Conservation (phyloP, 1,140 invertebrate species). For the Ceratosolen fusciceps region DNA sequence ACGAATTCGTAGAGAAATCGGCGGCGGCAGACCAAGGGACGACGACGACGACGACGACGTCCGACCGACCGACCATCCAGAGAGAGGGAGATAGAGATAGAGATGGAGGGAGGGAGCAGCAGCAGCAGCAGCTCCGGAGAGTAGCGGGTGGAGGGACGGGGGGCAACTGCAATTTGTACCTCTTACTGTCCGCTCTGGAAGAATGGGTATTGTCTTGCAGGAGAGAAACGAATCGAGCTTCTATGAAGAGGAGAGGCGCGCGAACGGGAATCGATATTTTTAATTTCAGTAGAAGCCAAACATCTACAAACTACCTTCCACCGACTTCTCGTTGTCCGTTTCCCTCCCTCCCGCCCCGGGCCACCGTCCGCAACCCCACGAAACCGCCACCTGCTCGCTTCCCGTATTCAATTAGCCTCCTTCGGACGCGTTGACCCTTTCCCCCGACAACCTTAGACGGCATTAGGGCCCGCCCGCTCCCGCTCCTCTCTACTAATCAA, state of each 20-base stretch:
- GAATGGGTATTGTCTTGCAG: constrained; percentile 71
- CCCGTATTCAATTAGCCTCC: neutral
- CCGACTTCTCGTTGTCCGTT: neutral
- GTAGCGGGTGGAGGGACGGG: constrained; percentile 30
- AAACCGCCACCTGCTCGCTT: too few species aligned
- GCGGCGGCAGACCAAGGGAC: constrained; percentile 3
- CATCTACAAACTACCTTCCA: constrained; percentile 54
- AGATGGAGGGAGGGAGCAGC: neutral
- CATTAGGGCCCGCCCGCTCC: neutral
- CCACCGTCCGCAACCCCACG: neutral
- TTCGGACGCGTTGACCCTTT: neutral
- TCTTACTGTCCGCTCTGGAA: constrained; percentile 71
- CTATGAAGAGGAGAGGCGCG: constrained; percentile 67
- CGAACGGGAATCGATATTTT: constrained; percentile 72
- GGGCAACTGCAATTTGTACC: constrained; percentile 72
- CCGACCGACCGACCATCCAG: neutral
- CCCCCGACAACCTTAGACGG: neutral
- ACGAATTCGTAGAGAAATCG: constrained; percentile 38
- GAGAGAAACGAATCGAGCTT: constrained; percentile 70
- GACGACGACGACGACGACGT: too few species aligned
- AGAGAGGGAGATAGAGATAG: neutral
- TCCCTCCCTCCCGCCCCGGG: neutral
- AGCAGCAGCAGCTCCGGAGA: constrained; percentile 26
- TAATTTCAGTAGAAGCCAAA: constrained; percentile 73
- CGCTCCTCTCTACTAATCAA: neutral